Evolutionary conservation across 2,113 vertebrate species (phyloP), one percentile per base, ranked within the genome.

Genomic region (Patagioenas fasciata): DNA sequence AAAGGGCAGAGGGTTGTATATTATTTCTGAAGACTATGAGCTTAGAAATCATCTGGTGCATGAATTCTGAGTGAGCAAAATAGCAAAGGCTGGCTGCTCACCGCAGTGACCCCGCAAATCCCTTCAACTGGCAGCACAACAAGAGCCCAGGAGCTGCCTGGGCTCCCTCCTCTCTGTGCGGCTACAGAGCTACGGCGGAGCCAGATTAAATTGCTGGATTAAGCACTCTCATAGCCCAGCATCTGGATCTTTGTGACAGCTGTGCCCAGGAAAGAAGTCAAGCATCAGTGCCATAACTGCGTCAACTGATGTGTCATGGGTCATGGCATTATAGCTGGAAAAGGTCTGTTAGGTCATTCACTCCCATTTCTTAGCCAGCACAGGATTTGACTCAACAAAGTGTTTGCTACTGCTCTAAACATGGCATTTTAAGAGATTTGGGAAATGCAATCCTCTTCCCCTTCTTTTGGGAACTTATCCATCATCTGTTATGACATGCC

Each of bases 181-280:
- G 82, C 57, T 64, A 60, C 85, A 74, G 77, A 94, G 71, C 81
- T 90, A 56, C 80, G 0, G 0, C 1, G 11, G 82, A 96, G 74
- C 5, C 87, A 58, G 91, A 96, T 94, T 95, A 96, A 97, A 96
- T 28, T 93, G 90, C 85, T 93, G 94, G 92, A 90, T 96, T 96
- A 96, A 95, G 80, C 70, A 25, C 64, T 94, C 42, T 61, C 20
- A 7, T 60, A 80, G 62, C 56, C 70, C 47, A 77, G 82, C 29
- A 66, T 93, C 77, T 93, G 75, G 70, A 87, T 87, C 77, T 67
- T 25, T 58, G 77, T 74, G 85, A 91, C 94, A 95, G 93, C 87
- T 96, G 95, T 91, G 87, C 58, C 80, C 18, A 23, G 90, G 61
- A 70, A 84, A 93, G 57, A 84, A 93, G 88, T 91, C 93, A 80